phyloP scores from a whole-genome alignment of 2,797 vertebrate species.

The Peromyscus attwateri region DNA sequence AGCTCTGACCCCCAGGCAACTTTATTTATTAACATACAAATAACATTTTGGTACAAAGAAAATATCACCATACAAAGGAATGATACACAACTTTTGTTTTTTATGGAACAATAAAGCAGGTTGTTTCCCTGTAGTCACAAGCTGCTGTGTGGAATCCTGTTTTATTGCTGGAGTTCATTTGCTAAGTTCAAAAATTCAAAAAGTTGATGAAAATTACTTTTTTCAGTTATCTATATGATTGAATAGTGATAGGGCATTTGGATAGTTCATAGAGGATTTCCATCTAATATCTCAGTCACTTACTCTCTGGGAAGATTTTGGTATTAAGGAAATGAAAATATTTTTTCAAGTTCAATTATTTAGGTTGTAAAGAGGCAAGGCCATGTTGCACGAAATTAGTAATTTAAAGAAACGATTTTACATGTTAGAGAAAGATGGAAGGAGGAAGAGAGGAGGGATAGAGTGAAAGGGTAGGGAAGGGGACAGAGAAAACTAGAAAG shows the following conservation, averaged over 20 bases:
- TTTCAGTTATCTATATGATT: neutral
- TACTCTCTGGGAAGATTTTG: neutral
- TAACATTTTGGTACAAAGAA: too few species aligned
- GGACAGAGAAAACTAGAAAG: neutral
- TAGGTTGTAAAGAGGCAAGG: neutral
- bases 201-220: neutral
- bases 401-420: neutral
- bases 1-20: too few species aligned
- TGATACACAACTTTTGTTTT: neutral
- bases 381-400: neutral
- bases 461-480: neutral
- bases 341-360: conserved; percentile 32
- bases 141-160: neutral
- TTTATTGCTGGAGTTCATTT: neutral
- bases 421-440: neutral
- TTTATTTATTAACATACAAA: too few species aligned
- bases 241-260: neutral
- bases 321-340: neutral
- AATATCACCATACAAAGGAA: neutral
- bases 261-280: neutral
- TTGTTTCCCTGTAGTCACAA: neutral
- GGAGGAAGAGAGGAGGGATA: neutral
- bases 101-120: neutral
- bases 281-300: neutral
- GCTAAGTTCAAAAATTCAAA: neutral